Percentiles rank a stretch among this genome's conserved stretches.
Evolutionary conservation across 2,797 vertebrate species (phyloP).

Genomic region (Sebastiscus albofasciatus): DNA sequence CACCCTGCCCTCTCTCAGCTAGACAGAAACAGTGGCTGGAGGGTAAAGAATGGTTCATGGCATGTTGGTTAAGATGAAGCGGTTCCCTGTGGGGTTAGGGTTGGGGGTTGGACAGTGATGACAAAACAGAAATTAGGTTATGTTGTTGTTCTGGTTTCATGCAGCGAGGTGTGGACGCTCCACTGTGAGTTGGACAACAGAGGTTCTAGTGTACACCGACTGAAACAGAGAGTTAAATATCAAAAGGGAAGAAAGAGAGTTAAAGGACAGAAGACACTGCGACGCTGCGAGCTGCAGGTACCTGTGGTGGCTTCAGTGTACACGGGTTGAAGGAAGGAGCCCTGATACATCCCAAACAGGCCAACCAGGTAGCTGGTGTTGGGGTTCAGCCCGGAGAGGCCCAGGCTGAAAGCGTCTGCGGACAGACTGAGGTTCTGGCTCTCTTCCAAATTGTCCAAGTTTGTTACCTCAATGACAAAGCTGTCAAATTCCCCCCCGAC

Average conservation of each 20-base stretch:
- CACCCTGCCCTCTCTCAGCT: slow-evolving; percentile 62
- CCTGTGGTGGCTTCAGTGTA: slow-evolving; percentile 90
- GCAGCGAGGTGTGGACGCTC: slow-evolving; percentile 46
- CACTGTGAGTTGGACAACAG: slow-evolving; percentile 27
- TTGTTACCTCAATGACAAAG: slow-evolving; percentile 93
- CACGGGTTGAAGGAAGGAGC: slow-evolving; percentile 84
- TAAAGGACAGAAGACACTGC: slow-evolving; percentile 28
- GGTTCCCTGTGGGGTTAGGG: not conserved
- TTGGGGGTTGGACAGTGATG: slow-evolving; percentile 6
- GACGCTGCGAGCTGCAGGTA: slow-evolving; percentile 75
- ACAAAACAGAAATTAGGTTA: slow-evolving; percentile 54
- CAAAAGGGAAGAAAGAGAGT: not conserved
- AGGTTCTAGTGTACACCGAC: slow-evolving; percentile 18
- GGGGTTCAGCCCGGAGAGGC: slow-evolving; percentile 86
- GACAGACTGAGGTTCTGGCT: slow-evolving; percentile 85
- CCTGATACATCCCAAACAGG: slow-evolving; percentile 86
- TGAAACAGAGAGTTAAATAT: slow-evolving; percentile 30
- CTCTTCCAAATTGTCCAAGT: slow-evolving; percentile 81
- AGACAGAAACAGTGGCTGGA: slow-evolving; percentile 81
- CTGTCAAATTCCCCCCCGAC: slow-evolving; percentile 84
- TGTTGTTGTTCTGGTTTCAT: slow-evolving; percentile 57
- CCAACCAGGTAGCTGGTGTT: slow-evolving; percentile 87
- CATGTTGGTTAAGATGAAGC: slow-evolving; percentile 71
- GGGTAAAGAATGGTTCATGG: slow-evolving; percentile 63
- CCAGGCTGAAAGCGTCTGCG: slow-evolving; percentile 79